Percentiles rank a stretch among this genome's conserved stretches.
Conservation (phyloP, 2,797 vertebrate genomes). For the Avahi laniger region DNA sequence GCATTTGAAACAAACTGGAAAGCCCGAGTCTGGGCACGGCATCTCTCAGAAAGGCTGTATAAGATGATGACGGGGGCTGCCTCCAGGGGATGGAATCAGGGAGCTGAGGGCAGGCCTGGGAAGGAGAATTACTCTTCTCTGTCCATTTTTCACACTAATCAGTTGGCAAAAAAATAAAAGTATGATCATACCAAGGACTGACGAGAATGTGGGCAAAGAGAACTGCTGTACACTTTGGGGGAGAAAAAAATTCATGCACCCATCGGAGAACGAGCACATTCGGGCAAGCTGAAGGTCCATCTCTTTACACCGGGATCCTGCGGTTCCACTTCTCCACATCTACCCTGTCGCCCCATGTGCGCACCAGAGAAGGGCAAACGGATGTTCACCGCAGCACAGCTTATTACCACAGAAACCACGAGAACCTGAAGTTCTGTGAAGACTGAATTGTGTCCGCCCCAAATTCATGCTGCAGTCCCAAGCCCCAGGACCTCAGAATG, state of each 20-base stretch:
- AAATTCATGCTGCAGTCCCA: not conserved
- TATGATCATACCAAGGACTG: not conserved
- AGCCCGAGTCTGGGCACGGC: not conserved
- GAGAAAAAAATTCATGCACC: not conserved
- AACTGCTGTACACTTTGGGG: not conserved
- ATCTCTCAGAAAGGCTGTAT: not conserved
- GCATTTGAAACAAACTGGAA: not conserved
- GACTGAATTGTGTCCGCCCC: not conserved
- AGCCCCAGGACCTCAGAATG: not conserved
- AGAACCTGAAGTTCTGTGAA: not conserved
- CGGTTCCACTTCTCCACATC: not conserved
- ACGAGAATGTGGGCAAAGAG: not conserved
- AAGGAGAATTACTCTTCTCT: not conserved
- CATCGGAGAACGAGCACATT: not conserved
- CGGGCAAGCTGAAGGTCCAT: rapidly evolving
- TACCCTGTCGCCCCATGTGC: too few species aligned
- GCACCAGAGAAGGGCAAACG: not conserved
- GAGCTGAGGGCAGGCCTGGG: not conserved
- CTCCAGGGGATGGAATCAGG: not conserved
- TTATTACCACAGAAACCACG: not conserved
- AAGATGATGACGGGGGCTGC: not conserved
- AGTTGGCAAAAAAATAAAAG: not conserved
- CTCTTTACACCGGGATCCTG: not conserved
- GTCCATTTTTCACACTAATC: not conserved
- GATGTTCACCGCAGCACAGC: rapidly evolving